Percentiles rank a stretch among this genome's conserved stretches.
Conservation (phyloP, 2,888 invertebrate genomes). For the Tuta absoluta region DNA sequence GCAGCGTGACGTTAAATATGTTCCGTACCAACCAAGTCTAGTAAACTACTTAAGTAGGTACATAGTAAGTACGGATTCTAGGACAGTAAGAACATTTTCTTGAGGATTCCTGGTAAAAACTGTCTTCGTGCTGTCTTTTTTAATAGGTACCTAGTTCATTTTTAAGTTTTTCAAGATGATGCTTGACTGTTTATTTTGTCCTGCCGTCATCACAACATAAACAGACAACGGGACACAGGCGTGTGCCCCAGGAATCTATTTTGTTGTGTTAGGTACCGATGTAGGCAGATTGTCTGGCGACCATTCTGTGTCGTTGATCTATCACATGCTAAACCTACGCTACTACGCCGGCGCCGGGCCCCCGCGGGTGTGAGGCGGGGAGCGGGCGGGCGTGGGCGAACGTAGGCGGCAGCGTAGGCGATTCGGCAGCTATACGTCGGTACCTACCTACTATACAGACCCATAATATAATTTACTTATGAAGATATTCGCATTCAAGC, state of each 20-base stretch:
- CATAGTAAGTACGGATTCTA: neutral
- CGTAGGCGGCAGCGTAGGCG: conserved; percentile 58
- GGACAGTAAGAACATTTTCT: too few species aligned
- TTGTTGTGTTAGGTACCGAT: too few species aligned
- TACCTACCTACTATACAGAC: neutral
- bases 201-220: too few species aligned
- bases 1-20: conserved; percentile 4
- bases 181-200: too few species aligned
- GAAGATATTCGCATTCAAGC: conserved; percentile 61
- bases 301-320: conserved; percentile 35
- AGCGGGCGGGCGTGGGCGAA: conserved; percentile 45
- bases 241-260: too few species aligned
- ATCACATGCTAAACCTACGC: conserved; percentile 51
- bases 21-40: neutral
- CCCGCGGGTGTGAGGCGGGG: conserved; percentile 42
- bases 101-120: neutral
- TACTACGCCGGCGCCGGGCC: conserved; percentile 55
- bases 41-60: too few species aligned
- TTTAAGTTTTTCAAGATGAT: too few species aligned
- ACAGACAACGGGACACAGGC: too few species aligned
- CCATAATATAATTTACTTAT: conserved; percentile 29
- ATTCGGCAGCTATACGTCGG: conserved; percentile 49
- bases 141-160: too few species aligned
- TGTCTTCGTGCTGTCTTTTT: too few species aligned
- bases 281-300: neutral